Evolutionary conservation across 2,113 vertebrate species (phyloP), one percentile per base, ranked within the genome.

Genomic region (Charadrius vociferus): DNA sequence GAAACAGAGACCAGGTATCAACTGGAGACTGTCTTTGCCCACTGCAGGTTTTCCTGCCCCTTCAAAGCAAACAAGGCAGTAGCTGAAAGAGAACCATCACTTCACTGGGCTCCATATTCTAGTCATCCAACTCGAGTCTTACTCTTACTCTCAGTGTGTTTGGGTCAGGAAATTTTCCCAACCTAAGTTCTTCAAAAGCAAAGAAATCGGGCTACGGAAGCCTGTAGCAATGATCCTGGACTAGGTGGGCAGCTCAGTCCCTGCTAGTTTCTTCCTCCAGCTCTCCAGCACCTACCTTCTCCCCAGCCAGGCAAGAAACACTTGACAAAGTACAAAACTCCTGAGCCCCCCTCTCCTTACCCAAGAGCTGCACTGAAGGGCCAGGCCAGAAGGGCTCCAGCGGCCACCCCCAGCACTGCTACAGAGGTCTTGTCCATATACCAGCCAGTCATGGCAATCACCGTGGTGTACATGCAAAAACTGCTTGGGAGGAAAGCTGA

Each of bases 371-470:
- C 99, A 37, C 99, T 99, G 97, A 99, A 99, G 2, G 99, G 99
- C 99, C 99, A 99, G 88, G 99, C 99, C 45, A 99, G 86, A 30
- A 99, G 98, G 70, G 98, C 98, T 34, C 99, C 99, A 2, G 99
- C 99, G 4, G 99, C 99, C 91, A 99, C 98, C 4, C 99, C 99
- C 81, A 99, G 95, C 70, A 99, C 98, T 7, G 99, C 99, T 77
- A 99, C 91, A 2, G 98, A 98, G 18, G 98, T 98, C 18, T 97
- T 99, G 94, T 99, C 99, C 98, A 99, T 99, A 81, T 99, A 99
- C 99, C 99, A 99, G 65, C 99, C 99, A 0, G 99, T 99, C 99
- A 99, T 99, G 72, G 99, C 99, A 47, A 99, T 91, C 96, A 99
- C 66, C 0, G 99, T 99, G 21, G 98, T 99, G 45, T 99, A 99